These are phyloP conservation scores for Ophion ventricosus DNA, from an alignment of 2,888 invertebrate genomes.

Conservation along the genomic window DNA sequence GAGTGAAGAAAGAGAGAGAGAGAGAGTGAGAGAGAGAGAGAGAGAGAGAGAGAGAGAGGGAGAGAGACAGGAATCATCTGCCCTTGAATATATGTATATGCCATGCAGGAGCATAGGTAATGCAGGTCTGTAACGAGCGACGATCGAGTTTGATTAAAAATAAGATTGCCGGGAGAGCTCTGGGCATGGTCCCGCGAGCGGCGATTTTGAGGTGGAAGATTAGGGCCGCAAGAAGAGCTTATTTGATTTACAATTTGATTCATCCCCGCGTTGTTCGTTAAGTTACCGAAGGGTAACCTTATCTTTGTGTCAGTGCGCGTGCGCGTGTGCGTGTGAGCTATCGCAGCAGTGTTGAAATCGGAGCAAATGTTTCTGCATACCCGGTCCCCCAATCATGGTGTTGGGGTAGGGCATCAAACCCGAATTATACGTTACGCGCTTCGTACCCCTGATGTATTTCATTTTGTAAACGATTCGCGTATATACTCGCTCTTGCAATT, in stretches of 20 bases:
- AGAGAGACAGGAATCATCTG: constrained; percentile 71
- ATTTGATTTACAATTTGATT: constrained; percentile 78
- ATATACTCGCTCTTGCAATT: constrained; percentile 12
- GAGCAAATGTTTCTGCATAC: constrained; percentile 52
- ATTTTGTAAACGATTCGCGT: constrained; percentile 46
- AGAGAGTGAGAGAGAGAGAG: constrained; percentile 23
- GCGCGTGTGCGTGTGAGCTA: not conserved
- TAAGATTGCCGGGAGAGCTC: constrained; percentile 72
- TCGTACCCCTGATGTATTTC: constrained; percentile 49
- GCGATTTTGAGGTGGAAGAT: constrained; percentile 77
- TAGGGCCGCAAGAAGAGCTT: constrained; percentile 70
- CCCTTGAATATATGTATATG: constrained; percentile 73
- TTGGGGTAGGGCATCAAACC: constrained; percentile 6
- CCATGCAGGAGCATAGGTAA: constrained; percentile 65
- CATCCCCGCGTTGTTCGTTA: constrained; percentile 63
- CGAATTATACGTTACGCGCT: constrained; percentile 45
- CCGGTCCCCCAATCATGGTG: not conserved
- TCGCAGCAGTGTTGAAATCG: constrained; percentile 41
- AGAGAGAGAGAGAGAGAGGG: constrained; percentile 43
- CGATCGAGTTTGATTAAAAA: constrained; percentile 78
- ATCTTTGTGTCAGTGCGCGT: not conserved
- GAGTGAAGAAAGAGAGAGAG: constrained; percentile 41
- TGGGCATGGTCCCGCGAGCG: constrained; percentile 59
- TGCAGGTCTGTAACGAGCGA: constrained; percentile 63
- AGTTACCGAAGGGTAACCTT: constrained; percentile 39